Conservation (phyloP, 2,888 invertebrate species). For the Nemotelus nigrinus region DNA sequence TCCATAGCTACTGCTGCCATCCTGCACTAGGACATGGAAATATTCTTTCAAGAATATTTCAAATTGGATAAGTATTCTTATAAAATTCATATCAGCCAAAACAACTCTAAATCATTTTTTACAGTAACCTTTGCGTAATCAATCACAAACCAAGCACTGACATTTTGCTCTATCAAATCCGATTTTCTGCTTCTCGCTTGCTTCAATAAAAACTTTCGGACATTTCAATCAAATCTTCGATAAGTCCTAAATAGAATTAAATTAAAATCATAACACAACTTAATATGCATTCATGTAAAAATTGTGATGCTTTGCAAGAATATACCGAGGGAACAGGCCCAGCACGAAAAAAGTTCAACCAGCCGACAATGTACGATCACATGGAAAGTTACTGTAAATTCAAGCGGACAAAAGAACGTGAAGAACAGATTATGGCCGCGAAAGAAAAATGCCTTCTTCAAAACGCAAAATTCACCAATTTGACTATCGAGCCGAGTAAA, state of each 20-base stretch:
- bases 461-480: slow-evolving; percentile 55
- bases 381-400: slow-evolving; percentile 54
- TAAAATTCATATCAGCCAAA: too few species aligned
- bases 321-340: slow-evolving; percentile 53
- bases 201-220: not conserved
- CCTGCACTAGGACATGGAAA: too few species aligned
- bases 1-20: too few species aligned
- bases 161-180: not conserved
- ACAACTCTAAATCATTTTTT: too few species aligned
- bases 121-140: too few species aligned
- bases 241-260: too few species aligned
- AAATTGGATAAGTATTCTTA: too few species aligned
- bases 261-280: not conserved
- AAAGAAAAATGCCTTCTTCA: slow-evolving; percentile 53
- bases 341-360: slow-evolving; percentile 52
- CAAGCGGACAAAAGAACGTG: slow-evolving; percentile 52
- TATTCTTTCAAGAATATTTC: too few species aligned
- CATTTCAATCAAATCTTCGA: too few species aligned
- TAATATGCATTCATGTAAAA: slow-evolving; percentile 53
- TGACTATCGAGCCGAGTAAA: slow-evolving; percentile 46
- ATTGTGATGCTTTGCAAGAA: slow-evolving; percentile 54
- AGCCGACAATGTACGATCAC: slow-evolving; percentile 58
- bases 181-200: not conserved
- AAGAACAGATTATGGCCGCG: slow-evolving; percentile 48
- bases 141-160: too few species aligned